Evolutionary conservation across 2,113 vertebrate species (phyloP), one percentile per base, ranked within the genome.

Genomic region (Crotalus horridus): DNA sequence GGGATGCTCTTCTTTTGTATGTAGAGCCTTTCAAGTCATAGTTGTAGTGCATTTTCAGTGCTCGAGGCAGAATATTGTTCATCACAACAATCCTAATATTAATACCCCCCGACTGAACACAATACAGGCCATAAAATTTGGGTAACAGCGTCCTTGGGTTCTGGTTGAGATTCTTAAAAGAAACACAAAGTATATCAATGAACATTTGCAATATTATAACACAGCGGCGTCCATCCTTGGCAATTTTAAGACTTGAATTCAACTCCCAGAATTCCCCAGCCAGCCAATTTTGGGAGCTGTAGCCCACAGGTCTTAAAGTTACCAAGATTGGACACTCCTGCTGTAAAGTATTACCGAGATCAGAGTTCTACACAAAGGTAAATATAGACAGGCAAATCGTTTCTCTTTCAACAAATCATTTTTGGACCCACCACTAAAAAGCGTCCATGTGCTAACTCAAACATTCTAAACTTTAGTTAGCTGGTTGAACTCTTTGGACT

Each of bases 51-150:
- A 99, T 99, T 95, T 96, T 98, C 94, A 99, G 96, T 74, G 97
- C 98, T 17, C 99, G 97, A 0, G 99, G 99, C 94, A 99, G 96
- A 94, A 99, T 98, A 23, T 99, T 99, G 98, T 99, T 99, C 99
- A 99, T 99, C 56, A 99, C 98, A 95, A 99, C 98, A 94, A 99
- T 97, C 13, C 99, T 98, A 95, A 99, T 98, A 88, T 98, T 99
- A 94, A 98, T 97, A 4, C 99, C 98, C 17, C 98, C 97, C 0
- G 98, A 99, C 85, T 99, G 98, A 97, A 99, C 98, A 10, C 98
- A 99, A 94, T 99, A 99, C 0, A 99, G 98, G 53, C 99, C 99
- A 43, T 99, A 99, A 97, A 99, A 99, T 96, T 99, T 99, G 9
- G 99, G 99, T 92, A 99, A 96, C 88, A 99, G 97, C 0, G 99